Percentiles rank a stretch among this genome's conserved stretches.
Conservation (phyloP, 2,113 vertebrate species). For the Vombatus ursinus region DNA sequence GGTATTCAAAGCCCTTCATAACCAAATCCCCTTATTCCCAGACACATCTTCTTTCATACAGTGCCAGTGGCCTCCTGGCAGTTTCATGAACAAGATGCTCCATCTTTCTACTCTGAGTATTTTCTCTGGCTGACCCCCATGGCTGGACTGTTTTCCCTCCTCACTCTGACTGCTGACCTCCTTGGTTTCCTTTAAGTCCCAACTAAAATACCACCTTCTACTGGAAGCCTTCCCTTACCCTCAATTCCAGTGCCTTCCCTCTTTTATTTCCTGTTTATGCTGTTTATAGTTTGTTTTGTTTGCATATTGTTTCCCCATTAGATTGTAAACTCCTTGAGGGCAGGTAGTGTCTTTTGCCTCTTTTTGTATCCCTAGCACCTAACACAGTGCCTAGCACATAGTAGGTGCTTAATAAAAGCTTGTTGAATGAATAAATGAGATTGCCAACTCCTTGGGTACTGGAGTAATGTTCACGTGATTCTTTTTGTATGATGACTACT, state of each 20-base stretch:
- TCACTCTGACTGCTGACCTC: neutral
- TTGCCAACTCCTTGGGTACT: too few species aligned
- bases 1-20: neutral
- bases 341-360: neutral
- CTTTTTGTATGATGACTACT: neutral
- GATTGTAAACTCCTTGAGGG: neutral
- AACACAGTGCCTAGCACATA: neutral
- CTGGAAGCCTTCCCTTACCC: neutral
- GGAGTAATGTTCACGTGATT: neutral
- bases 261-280: neutral
- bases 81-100: neutral
- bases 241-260: neutral
- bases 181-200: neutral
- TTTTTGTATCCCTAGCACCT: neutral
- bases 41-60: neutral
- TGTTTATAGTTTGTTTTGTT: neutral
- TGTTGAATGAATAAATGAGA: neutral
- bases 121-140: neutral
- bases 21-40: neutral
- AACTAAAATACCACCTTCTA: neutral
- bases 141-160: neutral
- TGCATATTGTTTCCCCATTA: neutral
- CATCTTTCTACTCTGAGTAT: neutral
- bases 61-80: neutral
- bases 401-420: neutral